These are phyloP conservation scores for Anguilla rostrata DNA, from an alignment of 2,113 vertebrate genomes.

Conservation along the genomic window DNA sequence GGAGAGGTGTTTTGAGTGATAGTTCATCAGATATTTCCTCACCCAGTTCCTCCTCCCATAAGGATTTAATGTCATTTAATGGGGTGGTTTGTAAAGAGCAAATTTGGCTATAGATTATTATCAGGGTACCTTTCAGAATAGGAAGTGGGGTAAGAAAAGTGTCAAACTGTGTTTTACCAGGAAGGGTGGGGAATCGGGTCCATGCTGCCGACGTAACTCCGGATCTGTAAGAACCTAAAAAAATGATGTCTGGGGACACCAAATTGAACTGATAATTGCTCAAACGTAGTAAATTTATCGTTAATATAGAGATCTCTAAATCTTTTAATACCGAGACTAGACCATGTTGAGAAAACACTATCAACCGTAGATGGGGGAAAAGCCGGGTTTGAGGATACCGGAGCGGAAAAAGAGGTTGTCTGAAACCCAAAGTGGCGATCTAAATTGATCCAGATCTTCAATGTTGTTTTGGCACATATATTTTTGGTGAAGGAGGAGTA, in stretches of 20 bases:
- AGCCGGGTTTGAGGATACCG: background rate
- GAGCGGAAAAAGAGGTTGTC: background rate
- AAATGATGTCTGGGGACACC: conserved; percentile 7
- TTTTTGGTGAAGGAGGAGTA: too few relatives aligned
- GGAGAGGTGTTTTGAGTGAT: background rate
- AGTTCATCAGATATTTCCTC: conserved; percentile 9
- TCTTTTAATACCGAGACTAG: conserved; percentile 1
- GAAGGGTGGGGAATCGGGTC: too few relatives aligned
- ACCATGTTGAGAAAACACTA: conserved; percentile 8
- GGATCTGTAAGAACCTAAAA: conserved; percentile 2
- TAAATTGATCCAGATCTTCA: too few relatives aligned
- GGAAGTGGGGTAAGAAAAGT: too few relatives aligned
- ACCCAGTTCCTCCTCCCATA: too few relatives aligned
- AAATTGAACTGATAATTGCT: background rate
- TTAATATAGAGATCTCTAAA: conserved; percentile 7
- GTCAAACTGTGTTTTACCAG: too few relatives aligned
- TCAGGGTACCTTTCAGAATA: too few relatives aligned
- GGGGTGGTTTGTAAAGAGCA: too few relatives aligned
- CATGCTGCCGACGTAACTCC: background rate
- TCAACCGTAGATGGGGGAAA: background rate
- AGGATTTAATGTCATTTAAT: too few relatives aligned
- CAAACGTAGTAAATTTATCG: background rate
- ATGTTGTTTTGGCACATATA: too few relatives aligned
- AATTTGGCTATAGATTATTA: too few relatives aligned
- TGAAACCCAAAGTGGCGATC: too few relatives aligned